Percentiles rank a stretch among this genome's conserved stretches.
phyloP scores from a whole-genome alignment of 2,888 invertebrate genomes.

The Rotaria sp. region DNA sequence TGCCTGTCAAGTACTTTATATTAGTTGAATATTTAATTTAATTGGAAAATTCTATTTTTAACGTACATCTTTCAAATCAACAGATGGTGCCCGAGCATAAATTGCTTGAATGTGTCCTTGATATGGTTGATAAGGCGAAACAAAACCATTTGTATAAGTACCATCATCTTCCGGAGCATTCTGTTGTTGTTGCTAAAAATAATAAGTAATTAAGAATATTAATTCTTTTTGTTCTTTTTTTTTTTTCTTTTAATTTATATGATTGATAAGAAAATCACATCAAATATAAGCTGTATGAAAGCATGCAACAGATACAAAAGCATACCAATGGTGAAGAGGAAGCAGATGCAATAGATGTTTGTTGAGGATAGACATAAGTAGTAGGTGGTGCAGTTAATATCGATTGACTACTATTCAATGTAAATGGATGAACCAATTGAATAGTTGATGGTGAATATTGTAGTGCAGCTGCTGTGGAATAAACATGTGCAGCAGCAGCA shows the following conservation, averaged over 20 bases:
- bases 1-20: too few relatives aligned
- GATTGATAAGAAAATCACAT: not conserved
- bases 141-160: not conserved
- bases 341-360: constrained; percentile 28
- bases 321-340: constrained; percentile 37
- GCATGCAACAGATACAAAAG: not conserved
- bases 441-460: constrained; percentile 23
- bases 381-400: not conserved
- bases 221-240: not conserved
- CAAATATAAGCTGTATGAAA: not conserved
- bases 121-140: not conserved
- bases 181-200: not conserved
- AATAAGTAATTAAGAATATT: not conserved
- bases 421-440: not conserved
- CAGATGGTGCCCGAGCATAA: not conserved
- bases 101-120: not conserved
- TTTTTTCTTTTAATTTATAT: not conserved
- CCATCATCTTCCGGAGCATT: not conserved
- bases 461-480: not conserved
- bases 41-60: not conserved
- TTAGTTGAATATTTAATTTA: too few relatives aligned
- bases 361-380: constrained; percentile 21
- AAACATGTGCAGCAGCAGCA: not conserved
- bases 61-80: constrained; percentile 11
- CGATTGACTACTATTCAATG: not conserved